Conservation (phyloP, 2,797 vertebrate species). For the Furcifer pardalis region DNA sequence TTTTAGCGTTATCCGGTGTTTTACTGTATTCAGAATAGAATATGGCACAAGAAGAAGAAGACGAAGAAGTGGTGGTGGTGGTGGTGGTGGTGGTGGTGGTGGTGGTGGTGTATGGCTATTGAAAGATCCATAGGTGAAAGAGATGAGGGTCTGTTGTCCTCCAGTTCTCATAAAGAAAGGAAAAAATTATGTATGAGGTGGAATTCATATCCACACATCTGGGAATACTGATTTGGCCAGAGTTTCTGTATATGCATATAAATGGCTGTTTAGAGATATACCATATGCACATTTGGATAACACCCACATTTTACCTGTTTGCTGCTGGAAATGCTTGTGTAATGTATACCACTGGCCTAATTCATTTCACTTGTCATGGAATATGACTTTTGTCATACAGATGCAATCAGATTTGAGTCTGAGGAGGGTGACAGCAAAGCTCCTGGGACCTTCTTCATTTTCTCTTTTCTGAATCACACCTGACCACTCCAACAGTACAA, state of each 20-base stretch:
- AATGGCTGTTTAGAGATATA: not conserved
- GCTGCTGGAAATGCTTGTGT: slow-evolving; percentile 9
- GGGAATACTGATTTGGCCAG: not conserved
- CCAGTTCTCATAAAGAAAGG: not conserved
- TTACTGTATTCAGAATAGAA: too few species aligned
- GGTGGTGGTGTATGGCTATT: too few species aligned
- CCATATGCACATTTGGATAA: not conserved
- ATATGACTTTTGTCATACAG: slow-evolving; percentile 47
- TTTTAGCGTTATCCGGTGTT: too few species aligned
- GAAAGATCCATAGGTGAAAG: too few species aligned
- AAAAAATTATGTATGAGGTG: not conserved
- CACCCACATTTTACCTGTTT: not conserved
- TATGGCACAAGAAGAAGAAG: too few species aligned
- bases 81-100: too few species aligned
- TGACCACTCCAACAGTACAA: slow-evolving; percentile 4
- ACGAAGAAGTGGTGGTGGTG: too few species aligned
- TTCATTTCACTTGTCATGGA: slow-evolving; percentile 17
- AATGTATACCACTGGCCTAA: not conserved
- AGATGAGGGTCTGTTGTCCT: too few species aligned
- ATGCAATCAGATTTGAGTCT: slow-evolving; percentile 19
- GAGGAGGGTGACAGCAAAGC: slow-evolving; percentile 22
- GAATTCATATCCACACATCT: not conserved
- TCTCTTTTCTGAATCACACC: slow-evolving; percentile 12
- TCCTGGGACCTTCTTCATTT: slow-evolving; percentile 22
- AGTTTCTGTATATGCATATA: not conserved